Percentiles rank a stretch among this genome's conserved stretches.
Evolutionary conservation across 2,888 invertebrate genomes (phyloP).

Genomic region (Lysandra coridon): DNA sequence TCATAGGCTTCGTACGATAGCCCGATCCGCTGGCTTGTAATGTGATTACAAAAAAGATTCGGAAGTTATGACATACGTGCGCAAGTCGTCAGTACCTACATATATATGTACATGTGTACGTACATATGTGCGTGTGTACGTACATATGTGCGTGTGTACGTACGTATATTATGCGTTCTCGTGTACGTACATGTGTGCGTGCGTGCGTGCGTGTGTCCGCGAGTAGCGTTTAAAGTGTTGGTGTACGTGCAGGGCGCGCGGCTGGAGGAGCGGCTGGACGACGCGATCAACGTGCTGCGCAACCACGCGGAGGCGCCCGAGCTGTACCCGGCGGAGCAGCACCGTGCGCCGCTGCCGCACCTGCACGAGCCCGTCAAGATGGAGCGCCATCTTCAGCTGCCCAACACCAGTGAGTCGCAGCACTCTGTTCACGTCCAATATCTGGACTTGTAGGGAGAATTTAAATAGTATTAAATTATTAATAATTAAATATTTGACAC

Average conservation of each 20-base stretch:
- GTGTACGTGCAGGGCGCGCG: slow-evolving; percentile 85
- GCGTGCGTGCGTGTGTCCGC: neutral
- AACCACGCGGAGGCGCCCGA: slow-evolving; percentile 95
- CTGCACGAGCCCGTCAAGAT: slow-evolving; percentile 83
- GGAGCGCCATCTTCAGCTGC: slow-evolving; percentile 81
- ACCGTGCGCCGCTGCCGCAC: slow-evolving; percentile 75
- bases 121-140: neutral
- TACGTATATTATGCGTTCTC: neutral
- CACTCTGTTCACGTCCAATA: neutral
- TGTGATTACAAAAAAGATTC: neutral
- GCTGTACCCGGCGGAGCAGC: slow-evolving; percentile 73
- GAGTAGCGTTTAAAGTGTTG: neutral
- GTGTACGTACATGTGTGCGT: neutral
- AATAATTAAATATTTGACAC: no score
- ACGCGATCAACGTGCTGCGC: slow-evolving; percentile 96
- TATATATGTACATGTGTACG: neutral
- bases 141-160: neutral
- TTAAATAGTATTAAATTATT: no score
- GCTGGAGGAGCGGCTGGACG: slow-evolving; percentile 97
- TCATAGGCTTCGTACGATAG: neutral
- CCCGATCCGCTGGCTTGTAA: neutral
- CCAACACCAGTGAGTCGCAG: slow-evolving; percentile 80
- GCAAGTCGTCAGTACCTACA: neutral
- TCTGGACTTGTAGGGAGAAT: no score
- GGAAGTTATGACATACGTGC: neutral